A percentile compares a stretch with the other conserved stretches of the same genome.
Conservation (phyloP, 2,113 vertebrate species). For the Maylandia zebra region DNA sequence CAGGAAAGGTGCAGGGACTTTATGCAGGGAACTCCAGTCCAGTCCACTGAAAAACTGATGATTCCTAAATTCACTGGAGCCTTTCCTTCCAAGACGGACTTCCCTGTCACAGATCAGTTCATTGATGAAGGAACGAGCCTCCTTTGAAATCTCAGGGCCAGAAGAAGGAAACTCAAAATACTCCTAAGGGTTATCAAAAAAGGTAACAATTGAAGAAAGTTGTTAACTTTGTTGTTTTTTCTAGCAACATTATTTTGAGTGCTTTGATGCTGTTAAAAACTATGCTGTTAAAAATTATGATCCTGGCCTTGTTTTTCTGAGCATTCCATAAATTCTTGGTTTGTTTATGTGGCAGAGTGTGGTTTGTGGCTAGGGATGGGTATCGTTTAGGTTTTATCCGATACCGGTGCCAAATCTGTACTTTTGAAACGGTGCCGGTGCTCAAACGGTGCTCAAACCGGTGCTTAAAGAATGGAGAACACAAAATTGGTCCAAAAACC, state of each 20-base stretch:
- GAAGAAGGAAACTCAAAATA: constrained; percentile 72
- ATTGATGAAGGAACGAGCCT: constrained; percentile 70
- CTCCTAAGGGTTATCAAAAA: constrained; percentile 58
- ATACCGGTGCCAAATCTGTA: no score
- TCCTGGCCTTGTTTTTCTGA: not conserved
- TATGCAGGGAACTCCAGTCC: constrained; percentile 73
- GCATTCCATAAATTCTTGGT: not conserved
- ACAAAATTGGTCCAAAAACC: no score
- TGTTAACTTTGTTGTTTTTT: not conserved
- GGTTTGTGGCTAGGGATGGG: not conserved
- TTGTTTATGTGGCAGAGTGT: not conserved
- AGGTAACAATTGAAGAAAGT: not conserved
- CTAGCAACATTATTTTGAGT: rapidly evolving
- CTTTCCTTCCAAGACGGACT: constrained; percentile 68
- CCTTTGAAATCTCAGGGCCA: constrained; percentile 60
- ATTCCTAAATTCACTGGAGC: constrained; percentile 71
- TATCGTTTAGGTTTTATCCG: no score
- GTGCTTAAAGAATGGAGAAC: no score
- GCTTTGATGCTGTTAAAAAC: not conserved
- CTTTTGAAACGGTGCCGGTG: no score
- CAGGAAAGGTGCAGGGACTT: constrained; percentile 71
- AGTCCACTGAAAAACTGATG: constrained; percentile 78
- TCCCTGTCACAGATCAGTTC: constrained; percentile 75
- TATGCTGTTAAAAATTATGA: not conserved
- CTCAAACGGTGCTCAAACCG: no score